Evolutionary conservation across 2,888 invertebrate genomes (phyloP).

Genomic region (Pyralis farinalis): DNA sequence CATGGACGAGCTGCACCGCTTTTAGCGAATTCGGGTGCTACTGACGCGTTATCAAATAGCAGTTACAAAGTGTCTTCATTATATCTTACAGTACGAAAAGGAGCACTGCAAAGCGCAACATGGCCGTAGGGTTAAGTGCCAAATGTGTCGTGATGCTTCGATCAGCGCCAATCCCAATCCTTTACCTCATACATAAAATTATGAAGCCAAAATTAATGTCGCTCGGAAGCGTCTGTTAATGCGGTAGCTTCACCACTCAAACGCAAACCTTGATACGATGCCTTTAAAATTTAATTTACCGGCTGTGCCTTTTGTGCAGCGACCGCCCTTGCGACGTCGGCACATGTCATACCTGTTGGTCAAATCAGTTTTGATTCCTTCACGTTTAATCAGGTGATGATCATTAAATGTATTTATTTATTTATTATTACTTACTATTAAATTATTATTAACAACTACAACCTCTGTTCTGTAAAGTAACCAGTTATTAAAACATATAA

Average conservation of each 20-base stretch:
- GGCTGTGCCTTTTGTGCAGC: slow-evolving; percentile 98
- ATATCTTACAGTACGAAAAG: no score
- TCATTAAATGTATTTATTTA: no score
- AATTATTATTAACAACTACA: no score
- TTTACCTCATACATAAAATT: slow-evolving; percentile 70
- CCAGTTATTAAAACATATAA: no score
- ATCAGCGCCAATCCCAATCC: slow-evolving; percentile 74
- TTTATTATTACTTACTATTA: no score
- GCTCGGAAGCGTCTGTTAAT: slow-evolving; percentile 72
- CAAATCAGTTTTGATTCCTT: slow-evolving; percentile 64
- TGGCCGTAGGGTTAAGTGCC: no score
- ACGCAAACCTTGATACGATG: slow-evolving; percentile 48
- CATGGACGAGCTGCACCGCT: slow-evolving; percentile 13
- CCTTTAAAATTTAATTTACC: slow-evolving; percentile 86
- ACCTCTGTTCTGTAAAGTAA: no score
- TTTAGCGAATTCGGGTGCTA: slow-evolving; percentile 51
- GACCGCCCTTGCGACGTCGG: slow-evolving; percentile 96
- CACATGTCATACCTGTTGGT: slow-evolving; percentile 98
- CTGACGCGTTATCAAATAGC: no score
- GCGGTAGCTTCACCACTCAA: slow-evolving; percentile 58
- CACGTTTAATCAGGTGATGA: no score
- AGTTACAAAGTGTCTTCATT: no score
- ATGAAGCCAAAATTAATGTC: slow-evolving; percentile 67
- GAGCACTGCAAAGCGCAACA: no score
- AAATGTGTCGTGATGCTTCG: no score